Conservation (phyloP, 2,113 vertebrate genomes). For the Platycercus adscitus region DNA sequence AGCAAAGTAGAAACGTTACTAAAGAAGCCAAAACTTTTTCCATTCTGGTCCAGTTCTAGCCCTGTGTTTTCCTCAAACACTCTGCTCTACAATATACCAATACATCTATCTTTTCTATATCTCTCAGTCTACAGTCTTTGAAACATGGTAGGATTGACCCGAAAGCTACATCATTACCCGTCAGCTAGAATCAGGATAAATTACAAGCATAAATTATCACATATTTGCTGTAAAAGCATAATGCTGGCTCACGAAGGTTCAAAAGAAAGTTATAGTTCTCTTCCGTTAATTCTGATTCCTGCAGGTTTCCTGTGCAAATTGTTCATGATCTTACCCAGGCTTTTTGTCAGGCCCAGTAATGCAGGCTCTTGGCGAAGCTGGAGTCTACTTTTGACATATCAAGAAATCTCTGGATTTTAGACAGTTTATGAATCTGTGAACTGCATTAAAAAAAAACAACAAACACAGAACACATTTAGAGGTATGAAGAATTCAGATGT, state of each 20-base stretch:
- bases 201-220: not conserved
- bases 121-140: not conserved
- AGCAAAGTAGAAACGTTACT: not conserved
- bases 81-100: not conserved
- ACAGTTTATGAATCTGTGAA: not conserved
- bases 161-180: not conserved
- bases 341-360: not conserved
- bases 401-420: not conserved
- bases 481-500: conserved; percentile 9
- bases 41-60: not conserved
- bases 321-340: not conserved
- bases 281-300: not conserved
- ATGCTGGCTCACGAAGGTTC: not conserved
- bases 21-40: not conserved
- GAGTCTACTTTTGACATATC: not conserved
- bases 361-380: not conserved
- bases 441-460: not conserved
- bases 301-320: not conserved
- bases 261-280: not conserved
- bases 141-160: not conserved
- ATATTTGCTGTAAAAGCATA: not conserved
- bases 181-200: not conserved
- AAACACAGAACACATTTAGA: not conserved
- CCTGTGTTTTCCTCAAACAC: not conserved
- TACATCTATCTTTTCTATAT: too few species aligned